A percentile compares a stretch with the other conserved stretches of the same genome.
Evolutionary conservation across 2,797 vertebrate genomes (phyloP).

Genomic region (Phylloscopus collybita): DNA sequence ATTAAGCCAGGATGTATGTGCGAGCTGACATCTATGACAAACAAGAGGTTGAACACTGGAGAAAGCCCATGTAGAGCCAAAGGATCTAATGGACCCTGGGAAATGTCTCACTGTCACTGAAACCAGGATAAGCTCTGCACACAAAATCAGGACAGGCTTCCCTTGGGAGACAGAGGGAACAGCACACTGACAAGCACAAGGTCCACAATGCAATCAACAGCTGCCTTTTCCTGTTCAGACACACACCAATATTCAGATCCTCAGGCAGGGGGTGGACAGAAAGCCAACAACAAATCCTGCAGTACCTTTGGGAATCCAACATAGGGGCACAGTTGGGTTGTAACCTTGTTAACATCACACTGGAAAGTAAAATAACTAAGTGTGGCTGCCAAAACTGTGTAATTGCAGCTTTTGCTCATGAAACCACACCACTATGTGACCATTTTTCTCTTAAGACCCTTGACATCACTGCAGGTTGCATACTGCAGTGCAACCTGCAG

Average conservation of each 20-base stretch:
- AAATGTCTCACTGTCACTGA: neutral
- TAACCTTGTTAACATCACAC: neutral
- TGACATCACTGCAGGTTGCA: rapidly evolving
- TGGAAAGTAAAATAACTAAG: neutral
- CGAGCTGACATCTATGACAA: rapidly evolving
- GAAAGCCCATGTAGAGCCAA: neutral
- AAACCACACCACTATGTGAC: neutral
- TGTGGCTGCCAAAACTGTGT: neutral
- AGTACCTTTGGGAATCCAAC: neutral
- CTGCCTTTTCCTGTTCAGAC: neutral
- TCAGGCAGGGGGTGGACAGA: neutral
- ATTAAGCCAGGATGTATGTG: neutral
- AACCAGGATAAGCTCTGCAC: neutral
- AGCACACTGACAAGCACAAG: neutral
- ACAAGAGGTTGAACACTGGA: neutral
- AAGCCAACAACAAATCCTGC: neutral
- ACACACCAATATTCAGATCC: neutral
- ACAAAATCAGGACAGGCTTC: neutral
- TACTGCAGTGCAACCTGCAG: too few relatives aligned
- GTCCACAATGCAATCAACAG: neutral
- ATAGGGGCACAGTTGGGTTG: neutral
- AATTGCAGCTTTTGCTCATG: neutral
- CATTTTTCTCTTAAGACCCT: neutral
- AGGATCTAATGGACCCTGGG: neutral
- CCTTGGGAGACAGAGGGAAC: neutral